A percentile compares a stretch with the other conserved stretches of the same genome.
Evolutionary conservation across 2,113 vertebrate species (phyloP).

Genomic region (Setophaga coronata): DNA sequence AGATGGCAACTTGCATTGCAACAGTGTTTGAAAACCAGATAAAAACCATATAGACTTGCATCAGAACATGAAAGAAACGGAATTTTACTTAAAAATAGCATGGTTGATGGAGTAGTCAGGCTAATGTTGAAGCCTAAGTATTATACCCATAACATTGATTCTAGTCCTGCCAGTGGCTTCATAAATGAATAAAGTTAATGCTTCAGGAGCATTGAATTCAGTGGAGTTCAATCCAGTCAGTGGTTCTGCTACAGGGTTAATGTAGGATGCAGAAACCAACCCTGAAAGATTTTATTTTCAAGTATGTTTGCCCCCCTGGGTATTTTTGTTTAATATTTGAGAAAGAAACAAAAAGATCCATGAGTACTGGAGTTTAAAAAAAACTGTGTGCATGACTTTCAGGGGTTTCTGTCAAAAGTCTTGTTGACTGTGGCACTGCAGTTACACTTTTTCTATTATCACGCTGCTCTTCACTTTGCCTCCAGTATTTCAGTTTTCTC

Average conservation of each 20-base stretch:
- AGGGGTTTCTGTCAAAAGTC: not conserved
- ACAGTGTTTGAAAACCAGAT: not conserved
- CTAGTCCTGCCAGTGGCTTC: not conserved
- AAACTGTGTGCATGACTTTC: not conserved
- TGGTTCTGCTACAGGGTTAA: not conserved
- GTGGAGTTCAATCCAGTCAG: not conserved
- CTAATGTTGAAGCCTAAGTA: not conserved
- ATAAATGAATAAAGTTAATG: not conserved
- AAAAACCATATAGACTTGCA: not conserved
- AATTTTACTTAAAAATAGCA: not conserved
- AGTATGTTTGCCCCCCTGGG: not conserved
- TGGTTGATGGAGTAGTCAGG: not conserved
- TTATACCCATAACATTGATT: not conserved
- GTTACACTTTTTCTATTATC: not conserved
- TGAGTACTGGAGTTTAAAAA: not conserved
- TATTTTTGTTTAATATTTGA: not conserved
- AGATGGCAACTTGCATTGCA: not conserved
- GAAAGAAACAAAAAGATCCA: not conserved
- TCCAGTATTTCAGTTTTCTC: accelerated
- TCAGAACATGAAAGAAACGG: not conserved
- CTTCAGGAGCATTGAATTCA: not conserved
- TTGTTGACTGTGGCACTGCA: not conserved
- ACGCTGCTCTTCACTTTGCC: not conserved
- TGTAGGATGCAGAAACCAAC: not conserved
- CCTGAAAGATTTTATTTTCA: not conserved